Percentiles rank a stretch among this genome's conserved stretches.
Evolutionary conservation across 2,113 vertebrate species (phyloP).

Genomic region (Polyodon spathula): DNA sequence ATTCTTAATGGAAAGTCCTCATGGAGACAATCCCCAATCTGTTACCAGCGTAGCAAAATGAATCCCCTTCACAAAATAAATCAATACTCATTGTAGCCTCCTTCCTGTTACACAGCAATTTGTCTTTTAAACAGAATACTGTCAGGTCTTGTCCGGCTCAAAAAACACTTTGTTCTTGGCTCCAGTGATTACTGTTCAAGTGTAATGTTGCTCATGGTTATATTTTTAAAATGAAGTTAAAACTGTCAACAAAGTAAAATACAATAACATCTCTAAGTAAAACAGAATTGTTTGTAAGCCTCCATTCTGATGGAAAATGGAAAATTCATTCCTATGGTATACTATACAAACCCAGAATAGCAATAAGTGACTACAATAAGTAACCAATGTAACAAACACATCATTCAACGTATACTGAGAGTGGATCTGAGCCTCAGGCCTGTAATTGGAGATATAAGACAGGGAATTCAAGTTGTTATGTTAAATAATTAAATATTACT

Average conservation of each 20-base stretch:
- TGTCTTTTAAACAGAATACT: constrained; percentile 32
- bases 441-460: neutral
- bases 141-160: constrained; percentile 25
- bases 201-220: neutral
- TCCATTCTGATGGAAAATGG: constrained; percentile 17
- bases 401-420: no score
- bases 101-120: constrained; percentile 28
- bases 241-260: constrained; percentile 8
- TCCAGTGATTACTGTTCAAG: constrained; percentile 10
- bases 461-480: neutral
- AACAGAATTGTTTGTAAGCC: constrained; percentile 21
- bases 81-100: constrained; percentile 36
- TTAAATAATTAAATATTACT: neutral
- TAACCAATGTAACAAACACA: no score
- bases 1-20: constrained; percentile 30
- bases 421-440: neutral
- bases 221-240: constrained; percentile 32
- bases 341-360: constrained; percentile 14
- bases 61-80: constrained; percentile 33
- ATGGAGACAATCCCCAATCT: constrained; percentile 31
- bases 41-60: constrained; percentile 28
- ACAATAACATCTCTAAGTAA: constrained; percentile 20
- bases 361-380: constrained; percentile 18
- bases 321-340: constrained; percentile 29
- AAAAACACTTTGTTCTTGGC: constrained; percentile 10